A percentile compares a stretch with the other conserved stretches of the same genome.
Conservation (phyloP, 92 coral and sea anemone genomes). For the Porites evermanni region DNA sequence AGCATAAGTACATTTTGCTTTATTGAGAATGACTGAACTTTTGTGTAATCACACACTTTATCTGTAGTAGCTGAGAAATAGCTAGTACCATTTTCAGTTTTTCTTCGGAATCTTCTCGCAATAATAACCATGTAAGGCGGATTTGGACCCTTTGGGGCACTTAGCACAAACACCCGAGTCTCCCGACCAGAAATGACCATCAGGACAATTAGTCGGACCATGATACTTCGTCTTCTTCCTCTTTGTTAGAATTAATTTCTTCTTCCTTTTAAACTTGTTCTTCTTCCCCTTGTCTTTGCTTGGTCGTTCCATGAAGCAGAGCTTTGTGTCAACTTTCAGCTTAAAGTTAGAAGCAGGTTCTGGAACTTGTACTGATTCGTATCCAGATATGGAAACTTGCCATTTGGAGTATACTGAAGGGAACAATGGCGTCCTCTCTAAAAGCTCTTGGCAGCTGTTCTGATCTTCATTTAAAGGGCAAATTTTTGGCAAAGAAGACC, state of each 20-base stretch:
- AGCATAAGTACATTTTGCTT: too few relatives aligned
- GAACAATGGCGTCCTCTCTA: constrained; percentile 51
- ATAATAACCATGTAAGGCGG: constrained; percentile 47
- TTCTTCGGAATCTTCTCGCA: constrained; percentile 37
- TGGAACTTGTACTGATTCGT: constrained; percentile 42
- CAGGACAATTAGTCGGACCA: constrained; percentile 14
- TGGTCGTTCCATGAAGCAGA: constrained; percentile 26
- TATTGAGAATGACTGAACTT: too few relatives aligned
- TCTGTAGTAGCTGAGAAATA: background rate
- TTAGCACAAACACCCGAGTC: background rate
- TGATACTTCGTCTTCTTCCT: background rate
- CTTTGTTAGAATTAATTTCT: background rate
- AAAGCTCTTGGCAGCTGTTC: constrained; percentile 49
- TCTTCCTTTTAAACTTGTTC: background rate
- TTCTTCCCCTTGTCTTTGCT: constrained; percentile 29
- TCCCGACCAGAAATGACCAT: constrained; percentile 21
- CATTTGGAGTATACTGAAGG: constrained; percentile 50
- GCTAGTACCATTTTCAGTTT: background rate
- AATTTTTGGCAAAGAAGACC: constrained; percentile 39
- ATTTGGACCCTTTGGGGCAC: constrained; percentile 40
- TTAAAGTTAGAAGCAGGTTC: constrained; percentile 37
- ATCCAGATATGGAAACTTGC: constrained; percentile 43
- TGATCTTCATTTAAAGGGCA: constrained; percentile 49
- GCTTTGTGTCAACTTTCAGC: constrained; percentile 47
- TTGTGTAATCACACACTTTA: too few relatives aligned